These are phyloP conservation scores for Phrynocephalus versicolor DNA, from an alignment of 2,113 vertebrate genomes.

Conservation along the genomic window DNA sequence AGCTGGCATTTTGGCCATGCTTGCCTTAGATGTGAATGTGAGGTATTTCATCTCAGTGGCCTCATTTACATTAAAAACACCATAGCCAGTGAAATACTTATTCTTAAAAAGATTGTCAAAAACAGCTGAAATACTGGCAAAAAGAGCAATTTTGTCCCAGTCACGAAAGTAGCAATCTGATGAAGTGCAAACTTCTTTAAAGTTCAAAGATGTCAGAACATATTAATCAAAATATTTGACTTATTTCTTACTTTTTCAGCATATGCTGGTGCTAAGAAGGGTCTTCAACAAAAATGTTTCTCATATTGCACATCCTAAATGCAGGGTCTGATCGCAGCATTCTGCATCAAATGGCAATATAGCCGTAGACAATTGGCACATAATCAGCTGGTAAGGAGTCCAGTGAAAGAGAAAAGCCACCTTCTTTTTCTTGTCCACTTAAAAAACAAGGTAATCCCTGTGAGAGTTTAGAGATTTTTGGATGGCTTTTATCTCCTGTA, in stretches of 20 bases:
- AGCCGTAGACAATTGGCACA: no score
- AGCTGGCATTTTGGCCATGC: not conserved
- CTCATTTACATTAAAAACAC: not conserved
- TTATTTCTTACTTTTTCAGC: not conserved
- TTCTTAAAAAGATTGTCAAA: not conserved
- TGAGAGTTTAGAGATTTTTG: no score
- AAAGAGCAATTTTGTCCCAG: not conserved
- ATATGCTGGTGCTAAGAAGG: not conserved
- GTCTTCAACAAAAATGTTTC: not conserved
- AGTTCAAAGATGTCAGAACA: not conserved
- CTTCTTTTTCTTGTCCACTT: no score
- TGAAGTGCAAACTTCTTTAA: not conserved
- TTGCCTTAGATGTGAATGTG: not conserved
- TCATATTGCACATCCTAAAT: not conserved
- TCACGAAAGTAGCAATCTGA: not conserved
- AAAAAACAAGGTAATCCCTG: no score
- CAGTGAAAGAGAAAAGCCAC: no score
- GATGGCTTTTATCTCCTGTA: no score
- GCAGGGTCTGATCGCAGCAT: not conserved
- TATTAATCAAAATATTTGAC: not conserved
- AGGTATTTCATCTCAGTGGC: not conserved
- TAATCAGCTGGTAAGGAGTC: no score
- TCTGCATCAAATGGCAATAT: not conserved
- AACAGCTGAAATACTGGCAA: slow-evolving; percentile 1
- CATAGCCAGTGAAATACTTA: not conserved